Evolutionary conservation across 2,797 vertebrate species (phyloP).

Genomic region (Spinus pinus): DNA sequence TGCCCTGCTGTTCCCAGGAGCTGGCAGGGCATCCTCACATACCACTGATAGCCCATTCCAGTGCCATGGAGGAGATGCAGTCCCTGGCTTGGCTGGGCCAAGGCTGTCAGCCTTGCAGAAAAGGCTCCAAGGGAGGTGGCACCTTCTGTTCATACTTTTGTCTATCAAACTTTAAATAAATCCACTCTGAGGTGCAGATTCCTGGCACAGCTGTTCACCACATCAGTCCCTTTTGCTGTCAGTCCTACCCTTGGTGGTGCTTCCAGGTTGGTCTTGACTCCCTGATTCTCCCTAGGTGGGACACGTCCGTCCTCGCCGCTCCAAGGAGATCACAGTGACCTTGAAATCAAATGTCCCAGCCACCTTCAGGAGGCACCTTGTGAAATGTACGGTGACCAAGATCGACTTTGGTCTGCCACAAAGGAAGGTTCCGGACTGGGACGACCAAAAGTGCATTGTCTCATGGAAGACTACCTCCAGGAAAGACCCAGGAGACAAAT

Average conservation of each 20-base stretch:
- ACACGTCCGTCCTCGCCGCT: constrained; percentile 87
- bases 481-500: background rate
- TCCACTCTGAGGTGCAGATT: no score
- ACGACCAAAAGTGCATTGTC: constrained; percentile 73
- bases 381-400: constrained; percentile 80
- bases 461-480: background rate
- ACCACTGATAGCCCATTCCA: background rate
- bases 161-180: background rate
- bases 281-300: constrained; percentile 74
- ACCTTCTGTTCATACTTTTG: background rate
- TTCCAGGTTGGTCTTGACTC: background rate
- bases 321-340: constrained; percentile 82
- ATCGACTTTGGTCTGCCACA: constrained; percentile 78
- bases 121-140: background rate
- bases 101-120: background rate
- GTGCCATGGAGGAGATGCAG: rapidly evolving
- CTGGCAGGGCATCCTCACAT: background rate
- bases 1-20: rapidly evolving
- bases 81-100: background rate
- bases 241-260: no score
- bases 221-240: no score
- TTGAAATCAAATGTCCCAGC: constrained; percentile 77
- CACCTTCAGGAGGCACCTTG: constrained; percentile 63
- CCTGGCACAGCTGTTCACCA: no score
- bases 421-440: constrained; percentile 88